Conservation (phyloP, 92 coral and sea anemone genomes). For the Zoanthus gigantus region DNA sequence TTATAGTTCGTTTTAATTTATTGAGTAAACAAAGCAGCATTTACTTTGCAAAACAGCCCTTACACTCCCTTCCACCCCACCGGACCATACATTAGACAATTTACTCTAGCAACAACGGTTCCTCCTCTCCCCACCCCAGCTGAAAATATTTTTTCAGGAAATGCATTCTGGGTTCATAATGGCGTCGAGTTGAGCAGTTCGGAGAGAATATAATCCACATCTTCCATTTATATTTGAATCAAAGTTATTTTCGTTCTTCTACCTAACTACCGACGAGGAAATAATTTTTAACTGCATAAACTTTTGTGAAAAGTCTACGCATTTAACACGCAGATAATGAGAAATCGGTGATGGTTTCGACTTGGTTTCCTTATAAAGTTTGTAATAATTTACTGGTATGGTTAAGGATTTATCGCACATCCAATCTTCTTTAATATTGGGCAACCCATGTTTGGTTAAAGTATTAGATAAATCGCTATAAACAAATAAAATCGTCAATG, state of each 20-base stretch:
- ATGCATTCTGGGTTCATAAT: slow-evolving; percentile 68
- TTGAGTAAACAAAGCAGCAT: too few relatives aligned
- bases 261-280: neutral
- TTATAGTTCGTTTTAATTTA: too few relatives aligned
- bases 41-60: too few relatives aligned
- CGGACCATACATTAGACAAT: too few relatives aligned
- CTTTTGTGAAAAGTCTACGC: neutral
- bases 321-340: neutral
- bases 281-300: neutral
- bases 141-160: neutral
- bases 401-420: neutral
- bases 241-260: neutral
- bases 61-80: too few relatives aligned
- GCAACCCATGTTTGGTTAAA: slow-evolving; percentile 7
- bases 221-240: neutral
- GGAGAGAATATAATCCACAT: neutral
- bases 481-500: slow-evolving; percentile 4
- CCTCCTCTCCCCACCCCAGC: too few relatives aligned
- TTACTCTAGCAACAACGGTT: too few relatives aligned
- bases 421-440: slow-evolving; percentile 16
- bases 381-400: slow-evolving; percentile 21
- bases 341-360: slow-evolving; percentile 14
- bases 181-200: slow-evolving; percentile 60
- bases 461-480: neutral
- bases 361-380: slow-evolving; percentile 18